phyloP scores from a whole-genome alignment of 1,140 invertebrate genomes.

The Rhyacophila brunnea region DNA sequence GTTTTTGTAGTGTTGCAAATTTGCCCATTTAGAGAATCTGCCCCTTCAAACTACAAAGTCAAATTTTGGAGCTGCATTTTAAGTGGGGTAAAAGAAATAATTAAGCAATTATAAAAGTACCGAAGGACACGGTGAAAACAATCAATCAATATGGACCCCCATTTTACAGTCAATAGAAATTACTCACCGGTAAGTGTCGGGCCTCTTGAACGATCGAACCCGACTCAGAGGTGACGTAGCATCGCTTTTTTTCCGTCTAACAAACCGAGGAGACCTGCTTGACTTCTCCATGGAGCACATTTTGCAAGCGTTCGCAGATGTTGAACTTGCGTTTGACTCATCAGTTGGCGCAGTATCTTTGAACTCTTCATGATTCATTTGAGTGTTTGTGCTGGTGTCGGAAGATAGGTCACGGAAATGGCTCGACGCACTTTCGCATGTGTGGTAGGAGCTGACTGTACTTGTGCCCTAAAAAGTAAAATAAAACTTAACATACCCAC shows the following conservation, averaged over 20 bases:
- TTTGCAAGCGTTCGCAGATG: conserved; percentile 22
- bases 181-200: conserved; percentile 43
- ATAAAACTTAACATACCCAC: too few relatives aligned
- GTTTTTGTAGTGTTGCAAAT: too few relatives aligned
- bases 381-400: conserved; percentile 42
- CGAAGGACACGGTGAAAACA: too few relatives aligned
- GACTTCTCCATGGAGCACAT: conserved; percentile 23
- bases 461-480: conserved; percentile 15
- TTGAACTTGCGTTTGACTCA: conserved; percentile 17
- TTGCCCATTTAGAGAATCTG: too few relatives aligned
- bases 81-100: conserved; percentile 1
- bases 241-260: conserved; percentile 4
- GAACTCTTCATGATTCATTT: conserved; percentile 41
- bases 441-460: conserved; percentile 43
- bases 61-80: too few relatives aligned
- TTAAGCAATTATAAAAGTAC: too few relatives aligned
- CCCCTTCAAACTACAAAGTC: too few relatives aligned
- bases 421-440: conserved; percentile 47
- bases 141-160: too few relatives aligned
- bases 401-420: conserved; percentile 43
- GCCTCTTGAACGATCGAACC: conserved; percentile 48
- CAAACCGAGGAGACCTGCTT: conserved; percentile 5
- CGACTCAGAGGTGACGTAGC: conserved; percentile 54
- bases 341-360: conserved; percentile 38
- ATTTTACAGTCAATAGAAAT: too few relatives aligned